Conservation (phyloP, 1,140 invertebrate species). For the Diorhabda carinulata region DNA sequence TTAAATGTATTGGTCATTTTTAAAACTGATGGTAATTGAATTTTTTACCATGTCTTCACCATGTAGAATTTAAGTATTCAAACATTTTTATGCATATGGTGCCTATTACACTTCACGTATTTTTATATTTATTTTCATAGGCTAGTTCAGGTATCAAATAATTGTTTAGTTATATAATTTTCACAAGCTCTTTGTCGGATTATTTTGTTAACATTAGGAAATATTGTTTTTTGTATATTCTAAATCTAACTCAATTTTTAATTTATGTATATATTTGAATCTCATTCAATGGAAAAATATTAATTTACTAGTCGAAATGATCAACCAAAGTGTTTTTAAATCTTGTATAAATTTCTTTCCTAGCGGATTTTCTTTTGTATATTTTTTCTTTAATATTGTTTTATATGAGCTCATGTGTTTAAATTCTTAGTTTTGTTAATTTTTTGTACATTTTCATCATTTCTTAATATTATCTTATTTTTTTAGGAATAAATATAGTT, state of each 20-base stretch:
- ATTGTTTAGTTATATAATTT: too few relatives aligned
- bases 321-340: constrained; percentile 44
- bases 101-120: too few relatives aligned
- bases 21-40: too few relatives aligned
- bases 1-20: too few relatives aligned
- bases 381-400: background rate
- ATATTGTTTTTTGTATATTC: too few relatives aligned
- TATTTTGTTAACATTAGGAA: too few relatives aligned
- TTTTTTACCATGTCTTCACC: too few relatives aligned
- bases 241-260: background rate
- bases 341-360: constrained; percentile 28
- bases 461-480: constrained; percentile 18
- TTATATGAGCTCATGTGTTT: constrained; percentile 4
- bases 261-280: constrained; percentile 6
- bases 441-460: background rate
- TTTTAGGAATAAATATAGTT: constrained; percentile 19
- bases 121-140: too few relatives aligned
- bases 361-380: constrained; percentile 1
- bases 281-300: constrained; percentile 21
- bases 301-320: constrained; percentile 45
- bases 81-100: too few relatives aligned
- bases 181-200: too few relatives aligned
- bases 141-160: too few relatives aligned
- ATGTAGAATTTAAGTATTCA: too few relatives aligned
- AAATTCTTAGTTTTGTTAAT: constrained; percentile 2